Conservation (phyloP, 1,140 invertebrate genomes). For the Ceratina japonica region DNA sequence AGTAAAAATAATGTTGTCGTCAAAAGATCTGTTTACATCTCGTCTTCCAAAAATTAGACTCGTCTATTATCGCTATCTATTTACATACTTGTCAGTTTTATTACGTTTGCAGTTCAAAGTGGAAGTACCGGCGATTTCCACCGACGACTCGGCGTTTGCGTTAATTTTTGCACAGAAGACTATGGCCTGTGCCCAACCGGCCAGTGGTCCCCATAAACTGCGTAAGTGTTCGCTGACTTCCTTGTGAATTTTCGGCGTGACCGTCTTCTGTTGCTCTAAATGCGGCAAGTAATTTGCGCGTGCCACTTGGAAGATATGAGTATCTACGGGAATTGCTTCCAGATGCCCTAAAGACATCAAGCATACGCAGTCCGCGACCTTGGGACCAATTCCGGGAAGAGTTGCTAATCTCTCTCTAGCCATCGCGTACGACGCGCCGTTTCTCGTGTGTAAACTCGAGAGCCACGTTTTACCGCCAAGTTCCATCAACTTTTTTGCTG, state of each 20-base stretch:
- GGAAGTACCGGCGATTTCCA: slow-evolving; percentile 41
- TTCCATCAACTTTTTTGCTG: slow-evolving; percentile 84
- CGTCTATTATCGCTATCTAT: too few relatives aligned
- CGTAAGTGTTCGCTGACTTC: slow-evolving; percentile 92
- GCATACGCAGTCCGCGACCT: slow-evolving; percentile 99
- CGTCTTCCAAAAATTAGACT: not conserved
- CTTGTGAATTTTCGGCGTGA: slow-evolving; percentile 91
- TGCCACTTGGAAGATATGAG: slow-evolving; percentile 97
- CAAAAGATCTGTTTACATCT: too few relatives aligned
- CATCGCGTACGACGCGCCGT: slow-evolving; percentile 83
- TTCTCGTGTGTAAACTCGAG: slow-evolving; percentile 80
- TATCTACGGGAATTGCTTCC: slow-evolving; percentile 95
- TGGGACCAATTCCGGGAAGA: slow-evolving; percentile 92
- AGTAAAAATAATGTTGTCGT: not conserved
- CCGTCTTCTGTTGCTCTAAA: slow-evolving; percentile 86
- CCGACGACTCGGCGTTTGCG: not conserved
- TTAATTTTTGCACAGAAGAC: slow-evolving; percentile 77
- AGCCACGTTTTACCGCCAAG: slow-evolving; percentile 88
- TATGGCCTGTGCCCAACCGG: slow-evolving; percentile 98
- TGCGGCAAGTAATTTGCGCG: slow-evolving; percentile 89
- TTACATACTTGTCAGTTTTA: slow-evolving; percentile 17
- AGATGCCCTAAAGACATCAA: slow-evolving; percentile 96
- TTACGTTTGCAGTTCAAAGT: slow-evolving; percentile 35
- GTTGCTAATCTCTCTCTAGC: slow-evolving; percentile 87
- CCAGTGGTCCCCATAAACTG: slow-evolving; percentile 90